phyloP scores from a whole-genome alignment of 2,888 invertebrate species.

The Acheta domesticus region DNA sequence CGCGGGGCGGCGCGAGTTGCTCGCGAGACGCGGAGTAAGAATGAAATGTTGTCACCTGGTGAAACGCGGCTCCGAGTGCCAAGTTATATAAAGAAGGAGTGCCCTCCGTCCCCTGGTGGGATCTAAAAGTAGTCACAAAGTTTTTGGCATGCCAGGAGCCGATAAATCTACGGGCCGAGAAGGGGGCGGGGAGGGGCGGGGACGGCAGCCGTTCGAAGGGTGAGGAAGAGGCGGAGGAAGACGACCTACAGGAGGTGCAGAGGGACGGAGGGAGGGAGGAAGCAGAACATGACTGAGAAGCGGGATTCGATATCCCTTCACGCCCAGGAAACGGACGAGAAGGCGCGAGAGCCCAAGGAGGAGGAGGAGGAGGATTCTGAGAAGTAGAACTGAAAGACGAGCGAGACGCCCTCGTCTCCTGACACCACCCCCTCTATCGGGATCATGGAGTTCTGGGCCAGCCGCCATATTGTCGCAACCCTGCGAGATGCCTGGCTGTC shows the following conservation, averaged over 20 bases:
- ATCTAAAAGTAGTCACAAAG: slow-evolving; percentile 18
- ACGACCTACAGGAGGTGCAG: background rate
- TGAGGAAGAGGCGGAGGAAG: background rate
- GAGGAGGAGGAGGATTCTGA: too few relatives aligned
- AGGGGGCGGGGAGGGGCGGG: background rate
- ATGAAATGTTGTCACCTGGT: slow-evolving; percentile 10
- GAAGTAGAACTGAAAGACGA: too few relatives aligned
- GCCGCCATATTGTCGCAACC: too few relatives aligned
- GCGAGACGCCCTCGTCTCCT: too few relatives aligned
- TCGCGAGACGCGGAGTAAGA: background rate
- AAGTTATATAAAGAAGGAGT: slow-evolving; percentile 11
- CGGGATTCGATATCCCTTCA: too few relatives aligned
- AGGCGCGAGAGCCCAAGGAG: too few relatives aligned
- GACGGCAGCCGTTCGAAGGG: background rate
- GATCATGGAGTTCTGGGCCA: too few relatives aligned
- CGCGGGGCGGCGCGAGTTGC: background rate
- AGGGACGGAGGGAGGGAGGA: background rate
- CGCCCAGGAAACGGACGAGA: too few relatives aligned
- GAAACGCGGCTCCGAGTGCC: background rate
- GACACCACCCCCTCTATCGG: too few relatives aligned
- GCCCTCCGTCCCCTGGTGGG: background rate
- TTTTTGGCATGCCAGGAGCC: slow-evolving; percentile 8
- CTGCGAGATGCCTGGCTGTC: too few relatives aligned
- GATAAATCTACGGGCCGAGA: background rate
- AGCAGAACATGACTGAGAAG: too few relatives aligned